Conservation (phyloP, 2,113 vertebrate genomes). For the Pachycephala philippinensis region DNA sequence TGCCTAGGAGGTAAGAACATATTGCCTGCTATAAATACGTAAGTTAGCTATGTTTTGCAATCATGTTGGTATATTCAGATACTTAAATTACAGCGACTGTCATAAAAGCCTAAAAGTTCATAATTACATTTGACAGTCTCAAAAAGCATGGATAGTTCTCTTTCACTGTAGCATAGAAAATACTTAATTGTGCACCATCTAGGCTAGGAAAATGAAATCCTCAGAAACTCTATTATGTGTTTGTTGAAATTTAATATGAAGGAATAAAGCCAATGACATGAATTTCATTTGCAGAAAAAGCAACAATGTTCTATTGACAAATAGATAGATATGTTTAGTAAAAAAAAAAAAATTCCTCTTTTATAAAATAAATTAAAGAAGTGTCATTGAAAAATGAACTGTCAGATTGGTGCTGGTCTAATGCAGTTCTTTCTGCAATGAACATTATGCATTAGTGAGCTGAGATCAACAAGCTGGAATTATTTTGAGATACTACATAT, state of each 20-base stretch:
- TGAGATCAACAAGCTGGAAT: conserved; percentile 31
- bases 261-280: not conserved
- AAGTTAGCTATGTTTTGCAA: not conserved
- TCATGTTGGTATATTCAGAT: not conserved
- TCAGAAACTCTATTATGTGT: not conserved
- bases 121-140: not conserved
- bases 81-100: not conserved
- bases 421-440: not conserved
- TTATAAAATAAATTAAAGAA: conserved; percentile 24
- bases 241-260: not conserved
- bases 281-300: not conserved
- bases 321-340: conserved; percentile 3
- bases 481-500: conserved; percentile 38
- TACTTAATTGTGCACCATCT: not conserved
- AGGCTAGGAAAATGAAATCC: not conserved
- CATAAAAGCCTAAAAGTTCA: not conserved
- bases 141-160: not conserved
- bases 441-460: conserved; percentile 29
- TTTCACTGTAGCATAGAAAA: not conserved
- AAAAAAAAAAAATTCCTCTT: not conserved
- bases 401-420: conserved; percentile 11
- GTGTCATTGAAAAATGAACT: conserved; percentile 44
- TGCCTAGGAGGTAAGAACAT: not conserved
- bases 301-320: not conserved
- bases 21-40: not conserved